phyloP scores from a whole-genome alignment of 2,888 invertebrate species.

The Protonemura montana region DNA sequence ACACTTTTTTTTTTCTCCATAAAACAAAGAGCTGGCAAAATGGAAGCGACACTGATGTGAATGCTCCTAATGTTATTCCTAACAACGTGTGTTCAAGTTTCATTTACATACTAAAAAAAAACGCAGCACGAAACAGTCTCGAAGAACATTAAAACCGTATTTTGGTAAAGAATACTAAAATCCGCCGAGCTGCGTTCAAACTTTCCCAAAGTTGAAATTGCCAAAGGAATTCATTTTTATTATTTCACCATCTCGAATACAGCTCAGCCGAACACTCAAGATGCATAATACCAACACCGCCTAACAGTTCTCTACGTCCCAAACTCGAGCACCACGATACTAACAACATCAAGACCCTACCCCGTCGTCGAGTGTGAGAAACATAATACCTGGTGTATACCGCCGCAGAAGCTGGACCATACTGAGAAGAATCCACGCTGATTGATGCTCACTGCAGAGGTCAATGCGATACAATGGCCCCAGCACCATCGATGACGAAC shows the following conservation, averaged over 20 bases:
- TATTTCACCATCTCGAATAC: neutral
- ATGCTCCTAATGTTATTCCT: neutral
- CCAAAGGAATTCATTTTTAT: slow-evolving; percentile 12
- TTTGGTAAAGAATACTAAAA: slow-evolving; percentile 3
- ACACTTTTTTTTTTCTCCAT: neutral
- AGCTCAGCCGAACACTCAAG: too few relatives aligned
- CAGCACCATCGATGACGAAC: slow-evolving; percentile 27
- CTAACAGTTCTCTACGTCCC: too few relatives aligned
- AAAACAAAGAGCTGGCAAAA: neutral
- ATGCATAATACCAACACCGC: too few relatives aligned
- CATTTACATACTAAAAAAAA: neutral
- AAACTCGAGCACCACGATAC: too few relatives aligned
- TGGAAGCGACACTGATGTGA: neutral
- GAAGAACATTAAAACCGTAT: neutral
- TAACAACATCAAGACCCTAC: too few relatives aligned
- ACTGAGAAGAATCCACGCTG: neutral
- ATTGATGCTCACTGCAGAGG: slow-evolving; percentile 26
- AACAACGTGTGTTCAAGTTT: neutral
- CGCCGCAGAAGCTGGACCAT: neutral
- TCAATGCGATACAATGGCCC: slow-evolving; percentile 32
- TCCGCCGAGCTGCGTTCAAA: neutral
- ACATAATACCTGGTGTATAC: neutral
- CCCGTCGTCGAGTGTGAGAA: neutral
- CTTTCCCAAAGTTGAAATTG: neutral
- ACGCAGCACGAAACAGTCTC: neutral